Conservation (phyloP, 2,113 vertebrate species). For the Urocynchramus pylzowi region DNA sequence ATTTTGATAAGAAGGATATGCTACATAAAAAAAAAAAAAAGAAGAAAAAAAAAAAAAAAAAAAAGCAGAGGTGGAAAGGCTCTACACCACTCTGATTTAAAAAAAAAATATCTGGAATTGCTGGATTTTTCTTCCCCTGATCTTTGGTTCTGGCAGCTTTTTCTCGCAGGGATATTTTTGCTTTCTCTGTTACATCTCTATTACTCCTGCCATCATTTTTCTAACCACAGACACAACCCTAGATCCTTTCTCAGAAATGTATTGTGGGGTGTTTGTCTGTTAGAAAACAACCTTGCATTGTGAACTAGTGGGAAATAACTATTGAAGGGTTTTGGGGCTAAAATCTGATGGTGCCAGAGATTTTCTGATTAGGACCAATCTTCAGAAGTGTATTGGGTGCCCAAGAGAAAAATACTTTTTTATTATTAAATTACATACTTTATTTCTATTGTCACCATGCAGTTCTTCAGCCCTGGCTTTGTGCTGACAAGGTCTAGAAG, state of each 20-base stretch:
- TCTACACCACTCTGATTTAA: not conserved
- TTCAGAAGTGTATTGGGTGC: not conserved
- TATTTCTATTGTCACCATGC: not conserved
- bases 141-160: not conserved
- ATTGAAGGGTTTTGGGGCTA: not conserved
- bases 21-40: not conserved
- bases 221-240: not conserved
- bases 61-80: not conserved
- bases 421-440: not conserved
- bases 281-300: not conserved
- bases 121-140: not conserved
- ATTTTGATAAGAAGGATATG: not conserved
- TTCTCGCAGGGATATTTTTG: not conserved
- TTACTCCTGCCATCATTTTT: not conserved
- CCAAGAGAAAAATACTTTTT: not conserved
- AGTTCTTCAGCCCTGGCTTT: not conserved
- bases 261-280: not conserved
- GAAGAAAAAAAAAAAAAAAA: too few species aligned
- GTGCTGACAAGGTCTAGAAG: not conserved
- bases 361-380: not conserved
- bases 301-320: not conserved
- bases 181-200: not conserved
- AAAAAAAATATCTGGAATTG: not conserved
- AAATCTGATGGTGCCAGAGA: not conserved
- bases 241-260: not conserved